A percentile compares a stretch with the other conserved stretches of the same genome.
phyloP scores from a whole-genome alignment of 1,140 invertebrate species.

The Drosophila busckii region DNA sequence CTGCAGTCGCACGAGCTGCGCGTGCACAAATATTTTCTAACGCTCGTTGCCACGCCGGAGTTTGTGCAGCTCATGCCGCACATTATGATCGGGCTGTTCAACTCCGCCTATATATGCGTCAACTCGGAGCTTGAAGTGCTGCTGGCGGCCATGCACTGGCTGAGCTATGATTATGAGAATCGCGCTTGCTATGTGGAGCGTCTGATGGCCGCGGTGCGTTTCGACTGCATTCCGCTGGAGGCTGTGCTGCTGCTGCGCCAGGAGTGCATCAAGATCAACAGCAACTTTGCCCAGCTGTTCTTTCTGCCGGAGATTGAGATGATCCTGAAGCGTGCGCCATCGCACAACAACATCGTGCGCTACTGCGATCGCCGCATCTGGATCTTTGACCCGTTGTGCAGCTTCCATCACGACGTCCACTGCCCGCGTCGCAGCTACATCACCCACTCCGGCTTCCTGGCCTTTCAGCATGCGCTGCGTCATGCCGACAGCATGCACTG shows the following conservation, averaged over 20 bases:
- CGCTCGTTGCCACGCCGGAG: conserved; percentile 1
- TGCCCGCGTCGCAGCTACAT: conserved; percentile 20
- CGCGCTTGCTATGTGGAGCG: background rate
- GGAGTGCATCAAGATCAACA: background rate
- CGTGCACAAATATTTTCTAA: conserved; percentile 20
- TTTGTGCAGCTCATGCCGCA: conserved; percentile 1
- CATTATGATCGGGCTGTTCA: conserved; percentile 8
- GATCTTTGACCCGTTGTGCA: conserved; percentile 16
- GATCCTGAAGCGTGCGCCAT: background rate
- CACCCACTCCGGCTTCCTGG: background rate
- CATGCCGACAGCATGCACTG: conserved; percentile 11
- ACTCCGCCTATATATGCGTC: conserved; percentile 16
- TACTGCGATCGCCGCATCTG: conserved; percentile 24
- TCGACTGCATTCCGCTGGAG: conserved; percentile 8
- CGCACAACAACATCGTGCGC: conserved; percentile 1
- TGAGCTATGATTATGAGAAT: conserved; percentile 6
- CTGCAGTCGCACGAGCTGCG: background rate
- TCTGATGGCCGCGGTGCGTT: conserved; percentile 9
- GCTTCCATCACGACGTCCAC: conserved; percentile 22
- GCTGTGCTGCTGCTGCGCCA: conserved; percentile 13
- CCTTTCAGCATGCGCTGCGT: conserved; percentile 1
- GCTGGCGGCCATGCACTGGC: conserved; percentile 11
- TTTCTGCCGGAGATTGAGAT: conserved; percentile 8
- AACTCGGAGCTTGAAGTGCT: conserved; percentile 33
- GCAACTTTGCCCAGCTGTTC: background rate